Evolutionary conservation across 2,888 invertebrate genomes (phyloP).

Genomic region (Harpalus rubripes): DNA sequence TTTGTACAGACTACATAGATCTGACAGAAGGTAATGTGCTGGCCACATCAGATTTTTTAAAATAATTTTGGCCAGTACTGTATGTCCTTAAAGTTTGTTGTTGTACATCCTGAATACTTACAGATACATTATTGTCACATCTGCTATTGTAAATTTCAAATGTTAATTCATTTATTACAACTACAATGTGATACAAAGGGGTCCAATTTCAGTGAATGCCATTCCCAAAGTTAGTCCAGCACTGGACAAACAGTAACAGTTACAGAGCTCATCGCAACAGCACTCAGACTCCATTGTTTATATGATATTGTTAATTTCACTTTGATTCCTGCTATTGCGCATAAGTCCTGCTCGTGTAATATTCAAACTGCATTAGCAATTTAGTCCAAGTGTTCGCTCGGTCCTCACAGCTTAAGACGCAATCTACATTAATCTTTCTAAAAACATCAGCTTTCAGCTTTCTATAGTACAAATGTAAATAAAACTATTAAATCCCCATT

Average conservation of each 20-base stretch:
- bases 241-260: neutral
- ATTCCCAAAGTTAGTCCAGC: neutral
- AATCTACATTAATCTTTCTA: slow-evolving; percentile 22
- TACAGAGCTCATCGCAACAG: neutral
- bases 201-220: too few species aligned
- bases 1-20: too few species aligned
- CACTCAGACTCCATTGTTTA: neutral
- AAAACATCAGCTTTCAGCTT: slow-evolving; percentile 12
- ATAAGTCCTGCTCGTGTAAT: neutral
- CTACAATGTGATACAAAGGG: too few species aligned
- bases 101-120: too few species aligned
- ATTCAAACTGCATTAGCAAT: slow-evolving; percentile 34
- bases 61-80: too few species aligned
- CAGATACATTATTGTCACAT: too few species aligned
- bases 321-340: neutral
- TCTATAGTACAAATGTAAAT: slow-evolving; percentile 44
- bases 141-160: too few species aligned
- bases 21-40: too few species aligned
- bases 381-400: neutral
- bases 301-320: neutral
- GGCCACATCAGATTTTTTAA: too few species aligned
- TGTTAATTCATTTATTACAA: too few species aligned
- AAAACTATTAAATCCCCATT: slow-evolving; percentile 42
- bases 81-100: too few species aligned
- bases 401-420: neutral